phyloP scores from a whole-genome alignment of 1,140 invertebrate species.

The Papilio helenus region DNA sequence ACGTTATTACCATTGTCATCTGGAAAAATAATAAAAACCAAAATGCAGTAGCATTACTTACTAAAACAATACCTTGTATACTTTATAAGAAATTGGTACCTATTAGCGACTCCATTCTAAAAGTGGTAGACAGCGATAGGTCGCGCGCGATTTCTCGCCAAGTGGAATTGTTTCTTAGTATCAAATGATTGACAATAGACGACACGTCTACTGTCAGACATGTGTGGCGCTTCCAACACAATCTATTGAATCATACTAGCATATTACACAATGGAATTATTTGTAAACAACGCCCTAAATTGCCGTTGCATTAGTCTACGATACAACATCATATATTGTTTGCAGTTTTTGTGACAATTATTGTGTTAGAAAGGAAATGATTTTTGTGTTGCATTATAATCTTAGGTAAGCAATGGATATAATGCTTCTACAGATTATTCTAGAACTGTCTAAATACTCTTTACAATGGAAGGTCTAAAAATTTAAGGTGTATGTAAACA shows the following conservation, averaged over 20 bases:
- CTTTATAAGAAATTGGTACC: too few species aligned
- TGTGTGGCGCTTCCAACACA: not conserved
- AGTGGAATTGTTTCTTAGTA: not conserved
- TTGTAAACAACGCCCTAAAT: constrained; percentile 7
- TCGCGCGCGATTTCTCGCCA: not conserved
- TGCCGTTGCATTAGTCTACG: not conserved
- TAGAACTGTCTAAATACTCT: too few species aligned
- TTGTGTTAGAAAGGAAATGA: not conserved
- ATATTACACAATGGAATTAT: constrained; percentile 25
- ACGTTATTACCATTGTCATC: too few species aligned
- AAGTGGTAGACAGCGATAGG: too few species aligned
- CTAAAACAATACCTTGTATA: too few species aligned
- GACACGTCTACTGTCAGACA: not conserved
- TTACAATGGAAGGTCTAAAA: too few species aligned
- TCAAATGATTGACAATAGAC: not conserved
- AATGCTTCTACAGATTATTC: too few species aligned
- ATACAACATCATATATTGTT: too few species aligned
- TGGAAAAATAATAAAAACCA: too few species aligned
- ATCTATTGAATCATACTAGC: not conserved
- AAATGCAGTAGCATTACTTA: too few species aligned
- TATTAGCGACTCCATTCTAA: too few species aligned
- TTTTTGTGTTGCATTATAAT: not conserved
- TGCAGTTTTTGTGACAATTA: not conserved
- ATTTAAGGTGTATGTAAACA: too few species aligned
- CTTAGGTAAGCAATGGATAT: not conserved